Conservation (phyloP, 1,140 invertebrate genomes). For the Macrotrachela quadricornifera region DNA sequence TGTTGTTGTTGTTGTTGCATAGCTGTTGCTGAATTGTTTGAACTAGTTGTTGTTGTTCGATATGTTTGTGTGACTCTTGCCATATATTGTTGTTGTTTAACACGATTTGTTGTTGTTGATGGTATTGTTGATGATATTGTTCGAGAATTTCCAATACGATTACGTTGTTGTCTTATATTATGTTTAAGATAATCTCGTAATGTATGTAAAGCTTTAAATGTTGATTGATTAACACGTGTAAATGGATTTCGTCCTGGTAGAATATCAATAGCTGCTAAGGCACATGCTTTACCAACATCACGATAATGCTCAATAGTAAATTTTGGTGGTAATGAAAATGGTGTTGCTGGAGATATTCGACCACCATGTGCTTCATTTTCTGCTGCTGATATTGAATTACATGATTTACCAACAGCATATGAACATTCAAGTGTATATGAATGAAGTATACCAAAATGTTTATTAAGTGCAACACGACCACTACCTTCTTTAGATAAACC, state of each 20-base stretch:
- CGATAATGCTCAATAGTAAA: constrained; percentile 58
- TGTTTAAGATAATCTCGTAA: not conserved
- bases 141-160: too few species aligned
- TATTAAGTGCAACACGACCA: constrained; percentile 63
- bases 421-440: constrained; percentile 76
- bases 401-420: constrained; percentile 59
- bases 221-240: not conserved
- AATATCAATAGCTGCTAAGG: constrained; percentile 56
- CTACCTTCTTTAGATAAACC: constrained; percentile 68
- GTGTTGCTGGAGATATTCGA: too few species aligned
- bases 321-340: too few species aligned
- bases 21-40: too few species aligned
- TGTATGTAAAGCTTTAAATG: not conserved
- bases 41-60: too few species aligned
- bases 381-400: not conserved
- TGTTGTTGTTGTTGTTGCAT: too few species aligned
- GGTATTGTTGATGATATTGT: too few species aligned
- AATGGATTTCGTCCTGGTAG: constrained; percentile 43
- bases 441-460: constrained; percentile 52
- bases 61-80: too few species aligned
- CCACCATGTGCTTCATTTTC: too few species aligned
- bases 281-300: constrained; percentile 58
- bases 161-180: too few species aligned
- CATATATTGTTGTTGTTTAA: too few species aligned
- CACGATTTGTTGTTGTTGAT: too few species aligned